Percentiles rank a stretch among this genome's conserved stretches.
Evolutionary conservation across 2,888 invertebrate genomes (phyloP).

Genomic region (Trachelus tabidus): DNA sequence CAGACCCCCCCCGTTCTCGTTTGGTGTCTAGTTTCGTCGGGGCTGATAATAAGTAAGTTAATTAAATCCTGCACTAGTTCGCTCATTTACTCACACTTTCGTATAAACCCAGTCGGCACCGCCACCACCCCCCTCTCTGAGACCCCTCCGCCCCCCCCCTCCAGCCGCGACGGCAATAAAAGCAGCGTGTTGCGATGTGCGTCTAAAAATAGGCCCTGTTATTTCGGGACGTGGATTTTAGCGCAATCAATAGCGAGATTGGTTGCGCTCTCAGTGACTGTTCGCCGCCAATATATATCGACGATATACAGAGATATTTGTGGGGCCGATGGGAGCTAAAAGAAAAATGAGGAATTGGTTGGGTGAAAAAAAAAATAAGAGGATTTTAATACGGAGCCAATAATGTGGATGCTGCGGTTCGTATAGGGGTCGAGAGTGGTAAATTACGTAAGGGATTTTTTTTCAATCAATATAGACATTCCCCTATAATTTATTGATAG

Average conservation of each 20-base stretch:
- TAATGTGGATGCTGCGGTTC: too few relatives aligned
- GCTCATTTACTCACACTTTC: neutral
- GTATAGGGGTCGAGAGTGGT: too few relatives aligned
- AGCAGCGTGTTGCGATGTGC: conserved; percentile 7
- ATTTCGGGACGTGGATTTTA: conserved; percentile 33
- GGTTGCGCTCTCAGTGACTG: conserved; percentile 43
- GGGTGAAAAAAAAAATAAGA: too few relatives aligned
- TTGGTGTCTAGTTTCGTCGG: neutral
- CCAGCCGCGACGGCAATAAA: neutral
- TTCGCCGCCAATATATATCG: conserved; percentile 40
- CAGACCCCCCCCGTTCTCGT: too few relatives aligned
- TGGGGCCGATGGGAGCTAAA: conserved; percentile 22
- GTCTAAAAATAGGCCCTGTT: conserved; percentile 39
- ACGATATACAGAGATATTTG: conserved; percentile 35
- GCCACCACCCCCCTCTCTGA: too few relatives aligned
- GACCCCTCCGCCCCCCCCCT: too few relatives aligned
- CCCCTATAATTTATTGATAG: too few relatives aligned
- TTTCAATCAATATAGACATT: too few relatives aligned
- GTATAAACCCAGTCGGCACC: too few relatives aligned
- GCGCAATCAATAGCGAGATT: conserved; percentile 50
- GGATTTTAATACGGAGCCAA: too few relatives aligned
- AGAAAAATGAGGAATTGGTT: neutral
- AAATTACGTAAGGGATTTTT: too few relatives aligned
- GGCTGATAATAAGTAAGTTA: conserved; percentile 6
- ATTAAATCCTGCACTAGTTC: conserved; percentile 2